Conservation (phyloP, 2,797 vertebrate species). For the Molossus molossus region DNA sequence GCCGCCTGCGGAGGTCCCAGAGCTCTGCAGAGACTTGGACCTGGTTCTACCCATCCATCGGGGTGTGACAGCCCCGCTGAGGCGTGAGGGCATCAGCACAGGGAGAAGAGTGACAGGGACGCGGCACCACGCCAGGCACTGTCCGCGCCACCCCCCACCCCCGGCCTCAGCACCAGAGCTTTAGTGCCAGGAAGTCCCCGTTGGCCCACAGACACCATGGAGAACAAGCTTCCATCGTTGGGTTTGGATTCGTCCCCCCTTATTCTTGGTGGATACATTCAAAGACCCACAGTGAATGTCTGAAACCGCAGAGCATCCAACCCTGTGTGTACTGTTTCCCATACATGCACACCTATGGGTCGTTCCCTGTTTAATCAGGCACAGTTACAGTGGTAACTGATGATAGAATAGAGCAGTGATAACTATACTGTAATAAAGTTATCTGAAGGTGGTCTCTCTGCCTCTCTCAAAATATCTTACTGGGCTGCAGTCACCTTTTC, state of each 20-base stretch:
- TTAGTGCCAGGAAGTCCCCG: neutral
- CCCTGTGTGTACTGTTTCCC: neutral
- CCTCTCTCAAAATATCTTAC: neutral
- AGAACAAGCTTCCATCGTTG: neutral
- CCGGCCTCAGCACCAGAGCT: neutral
- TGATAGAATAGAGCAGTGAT: neutral
- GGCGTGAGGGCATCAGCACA: neutral
- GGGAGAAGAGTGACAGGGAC: neutral
- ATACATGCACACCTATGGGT: neutral
- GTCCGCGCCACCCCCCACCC: accelerated
- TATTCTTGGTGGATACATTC: neutral
- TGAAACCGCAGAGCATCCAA: neutral
- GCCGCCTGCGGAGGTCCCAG: neutral
- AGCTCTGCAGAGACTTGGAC: neutral
- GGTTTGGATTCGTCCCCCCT: neutral
- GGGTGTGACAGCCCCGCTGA: neutral
- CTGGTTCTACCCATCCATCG: neutral
- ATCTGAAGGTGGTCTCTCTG: neutral
- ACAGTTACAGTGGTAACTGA: neutral
- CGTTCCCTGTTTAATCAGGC: neutral
- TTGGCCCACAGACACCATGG: neutral
- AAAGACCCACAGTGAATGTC: neutral
- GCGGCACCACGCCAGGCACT: neutral
- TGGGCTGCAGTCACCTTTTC: neutral
- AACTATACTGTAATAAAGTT: neutral